Base-by-base conservation (phyloP, 2,113 vertebrate species). In the Hydrochoerus hydrochaeris region DNA sequence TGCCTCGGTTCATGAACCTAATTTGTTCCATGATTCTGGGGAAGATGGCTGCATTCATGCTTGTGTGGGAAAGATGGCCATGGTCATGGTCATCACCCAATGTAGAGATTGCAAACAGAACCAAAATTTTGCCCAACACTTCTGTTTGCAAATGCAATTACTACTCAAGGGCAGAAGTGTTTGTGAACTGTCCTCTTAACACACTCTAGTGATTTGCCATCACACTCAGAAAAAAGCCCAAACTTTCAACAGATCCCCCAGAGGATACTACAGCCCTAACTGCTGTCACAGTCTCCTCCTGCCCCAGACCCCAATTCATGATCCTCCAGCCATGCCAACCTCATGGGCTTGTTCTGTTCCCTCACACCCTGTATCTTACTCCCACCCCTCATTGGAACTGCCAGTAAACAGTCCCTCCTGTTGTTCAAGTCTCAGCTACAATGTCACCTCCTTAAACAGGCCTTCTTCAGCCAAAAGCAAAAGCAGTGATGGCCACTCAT, bases 401-500 rank as follows among this genome's bases (percentile, higher is more conserved):
- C 49, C 3, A 35, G 22, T 38, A 41, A 57, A 17, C 0, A 1
- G 67, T 35, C 83, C 41, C 54, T n/a, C 9, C 63, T 81, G 2
- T 73, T 49, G 13, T 9, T 91, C 62, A 46, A 5, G 3, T 46
- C 58, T 89, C 12, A 20, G 38, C n/a, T 49, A 41, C 35, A 35
- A 10, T 0, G 17, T 85, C 32, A 57, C n/a, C 16, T n/a, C 86
- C 83, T 46, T 35, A 6, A 54, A 81, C 41, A 60, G 12, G 57
- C 54, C 91, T 80, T 60, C 28, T 0, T 2, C 0, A 9, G 35
- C 32, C n/a, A 1, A 30, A 30, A 30, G 11, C 35, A n/a, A 9
- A 52, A 75, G 60, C 7, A 62, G 67, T 22, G 11, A 41, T 0
- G 46, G 44, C 69, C 35, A 13, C 44, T 73, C 0, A 0, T n/a